Conservation (phyloP, 2,797 vertebrate species). For the Diglossa cyanea region DNA sequence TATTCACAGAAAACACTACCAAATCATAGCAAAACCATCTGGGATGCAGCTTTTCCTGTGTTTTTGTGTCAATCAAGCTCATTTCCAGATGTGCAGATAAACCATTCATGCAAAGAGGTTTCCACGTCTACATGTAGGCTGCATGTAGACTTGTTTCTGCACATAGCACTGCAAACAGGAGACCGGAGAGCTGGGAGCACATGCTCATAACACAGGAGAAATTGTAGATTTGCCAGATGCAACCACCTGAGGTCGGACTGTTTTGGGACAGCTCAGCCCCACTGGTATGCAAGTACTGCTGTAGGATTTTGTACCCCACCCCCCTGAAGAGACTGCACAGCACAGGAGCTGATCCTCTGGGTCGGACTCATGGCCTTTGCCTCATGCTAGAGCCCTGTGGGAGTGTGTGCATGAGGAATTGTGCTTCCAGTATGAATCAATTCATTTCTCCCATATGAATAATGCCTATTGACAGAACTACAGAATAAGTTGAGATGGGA, state of each 20-base stretch:
- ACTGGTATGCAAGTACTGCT: background rate
- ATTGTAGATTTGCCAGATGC: background rate
- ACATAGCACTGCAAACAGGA: background rate
- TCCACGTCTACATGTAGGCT: background rate
- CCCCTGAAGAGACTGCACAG: background rate
- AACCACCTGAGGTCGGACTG: background rate
- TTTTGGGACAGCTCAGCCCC: background rate
- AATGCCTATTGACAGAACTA: background rate
- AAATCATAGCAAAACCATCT: constrained; percentile 16
- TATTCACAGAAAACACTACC: background rate
- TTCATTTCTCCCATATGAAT: background rate
- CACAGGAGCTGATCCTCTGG: background rate
- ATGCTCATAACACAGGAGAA: background rate
- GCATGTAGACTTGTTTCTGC: background rate
- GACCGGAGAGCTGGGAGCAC: background rate
- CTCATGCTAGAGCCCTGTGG: background rate
- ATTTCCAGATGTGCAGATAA: background rate
- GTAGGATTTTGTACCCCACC: background rate
- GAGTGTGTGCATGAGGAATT: rapidly evolving
- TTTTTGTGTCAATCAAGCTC: background rate
- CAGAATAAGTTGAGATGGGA: background rate
- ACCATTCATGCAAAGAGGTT: background rate
- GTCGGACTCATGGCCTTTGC: background rate
- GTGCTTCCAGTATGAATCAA: background rate
- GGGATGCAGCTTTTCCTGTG: constrained; percentile 6